Percentiles rank a stretch among this genome's conserved stretches.
These are phyloP conservation scores for Rhea americana DNA, from an alignment of 2,113 vertebrate genomes.

Conservation along the genomic window DNA sequence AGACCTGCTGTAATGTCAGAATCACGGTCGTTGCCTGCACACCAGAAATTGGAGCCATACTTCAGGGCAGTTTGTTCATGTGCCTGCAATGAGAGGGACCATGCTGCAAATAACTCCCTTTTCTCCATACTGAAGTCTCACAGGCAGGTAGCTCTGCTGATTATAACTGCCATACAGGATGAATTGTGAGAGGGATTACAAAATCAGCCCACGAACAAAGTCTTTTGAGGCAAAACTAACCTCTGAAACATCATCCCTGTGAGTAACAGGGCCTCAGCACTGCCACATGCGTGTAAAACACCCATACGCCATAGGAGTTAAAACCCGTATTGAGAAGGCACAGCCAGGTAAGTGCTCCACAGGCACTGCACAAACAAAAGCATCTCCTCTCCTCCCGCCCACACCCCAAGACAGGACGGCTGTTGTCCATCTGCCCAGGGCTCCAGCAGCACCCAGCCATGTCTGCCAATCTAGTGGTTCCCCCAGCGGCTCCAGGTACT, in stretches of 20 bases:
- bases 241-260: not conserved
- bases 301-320: too few species aligned
- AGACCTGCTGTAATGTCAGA: fast-evolving
- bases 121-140: not conserved
- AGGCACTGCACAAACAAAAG: not conserved
- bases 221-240: not conserved
- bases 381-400: not conserved
- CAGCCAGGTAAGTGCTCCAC: not conserved
- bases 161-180: not conserved
- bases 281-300: not conserved
- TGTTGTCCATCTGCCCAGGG: not conserved
- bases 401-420: not conserved
- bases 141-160: not conserved
- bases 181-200: not conserved
- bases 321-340: too few species aligned
- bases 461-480: too few species aligned
- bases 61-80: not conserved
- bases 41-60: not conserved
- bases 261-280: not conserved
- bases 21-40: fast-evolving
- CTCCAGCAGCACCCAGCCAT: too few species aligned
- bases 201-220: not conserved
- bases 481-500: too few species aligned
- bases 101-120: not conserved
- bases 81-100: not conserved